These are phyloP conservation scores for Galerucella nymphaeae DNA, from an alignment of 2,888 invertebrate species.

Conservation along the genomic window DNA sequence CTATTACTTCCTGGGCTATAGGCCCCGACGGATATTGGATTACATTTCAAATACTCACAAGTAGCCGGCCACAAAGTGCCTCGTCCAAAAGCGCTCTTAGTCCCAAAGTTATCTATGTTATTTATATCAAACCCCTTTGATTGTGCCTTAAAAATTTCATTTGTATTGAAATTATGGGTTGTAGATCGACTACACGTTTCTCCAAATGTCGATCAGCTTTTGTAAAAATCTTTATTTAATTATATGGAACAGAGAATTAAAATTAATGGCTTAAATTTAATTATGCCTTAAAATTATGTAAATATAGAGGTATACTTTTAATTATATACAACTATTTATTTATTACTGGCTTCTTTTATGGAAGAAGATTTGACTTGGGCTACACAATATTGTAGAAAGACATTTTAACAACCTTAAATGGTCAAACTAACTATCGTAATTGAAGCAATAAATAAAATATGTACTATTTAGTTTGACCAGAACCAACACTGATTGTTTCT, in stretches of 20 bases:
- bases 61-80: too few species aligned
- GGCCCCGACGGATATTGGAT: too few species aligned
- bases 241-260: conserved; percentile 34
- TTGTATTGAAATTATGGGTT: conserved; percentile 25
- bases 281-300: conserved; percentile 38
- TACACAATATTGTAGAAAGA: too few species aligned
- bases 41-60: too few species aligned
- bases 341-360: neutral
- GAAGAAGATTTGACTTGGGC: neutral
- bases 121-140: too few species aligned
- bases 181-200: conserved; percentile 17
- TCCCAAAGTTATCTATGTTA: too few species aligned
- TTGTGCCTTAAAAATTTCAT: too few species aligned
- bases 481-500: conserved; percentile 6
- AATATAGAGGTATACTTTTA: conserved; percentile 29
- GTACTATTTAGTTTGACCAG: neutral
- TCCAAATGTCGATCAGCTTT: conserved; percentile 26
- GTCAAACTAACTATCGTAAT: neutral
- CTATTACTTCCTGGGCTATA: too few species aligned
- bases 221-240: conserved; percentile 31
- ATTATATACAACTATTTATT: conserved; percentile 21
- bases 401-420: neutral
- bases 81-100: too few species aligned
- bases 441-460: neutral
- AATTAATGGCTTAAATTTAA: conserved; percentile 40